Conservation (phyloP, 2,797 vertebrate genomes). For the Pseudochaenichthys georgianus region DNA sequence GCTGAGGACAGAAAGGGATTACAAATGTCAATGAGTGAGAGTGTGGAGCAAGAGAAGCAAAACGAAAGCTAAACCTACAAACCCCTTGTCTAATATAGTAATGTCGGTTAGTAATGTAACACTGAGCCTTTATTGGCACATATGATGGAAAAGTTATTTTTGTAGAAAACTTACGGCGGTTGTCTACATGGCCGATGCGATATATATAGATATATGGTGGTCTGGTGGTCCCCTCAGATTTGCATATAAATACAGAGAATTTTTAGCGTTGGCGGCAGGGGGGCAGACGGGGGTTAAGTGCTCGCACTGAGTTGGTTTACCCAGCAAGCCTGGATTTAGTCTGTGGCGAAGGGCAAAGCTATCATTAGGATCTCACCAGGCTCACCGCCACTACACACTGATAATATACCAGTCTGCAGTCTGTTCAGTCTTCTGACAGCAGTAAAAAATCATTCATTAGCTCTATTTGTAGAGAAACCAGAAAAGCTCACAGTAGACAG, state of each 20-base stretch:
- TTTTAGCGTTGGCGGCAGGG: conserved; percentile 65
- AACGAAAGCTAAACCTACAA: conserved; percentile 6
- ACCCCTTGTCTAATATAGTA: conserved; percentile 16
- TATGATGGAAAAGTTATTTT: conserved; percentile 41
- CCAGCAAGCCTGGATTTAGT: conserved; percentile 81
- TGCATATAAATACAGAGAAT: conserved; percentile 77
- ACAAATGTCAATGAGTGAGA: neutral
- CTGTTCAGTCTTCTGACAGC: conserved; percentile 19
- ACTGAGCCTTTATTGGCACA: conserved; percentile 16
- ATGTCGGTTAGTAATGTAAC: conserved; percentile 15
- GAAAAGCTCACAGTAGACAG: neutral
- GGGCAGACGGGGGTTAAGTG: conserved; percentile 80
- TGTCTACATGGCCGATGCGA: conserved; percentile 16
- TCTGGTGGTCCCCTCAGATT: conserved; percentile 71
- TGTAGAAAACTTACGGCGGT: neutral
- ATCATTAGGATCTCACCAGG: conserved; percentile 80
- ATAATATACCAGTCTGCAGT: conserved; percentile 48
- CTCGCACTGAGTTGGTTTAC: conserved; percentile 75
- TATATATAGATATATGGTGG: conserved; percentile 46
- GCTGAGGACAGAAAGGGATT: neutral
- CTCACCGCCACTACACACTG: conserved; percentile 62
- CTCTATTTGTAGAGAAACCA: neutral
- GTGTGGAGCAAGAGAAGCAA: neutral
- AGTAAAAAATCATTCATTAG: conserved; percentile 9
- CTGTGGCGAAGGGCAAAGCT: conserved; percentile 74